phyloP scores from a whole-genome alignment of 1,140 invertebrate genomes.

The Drosophila navojoa region DNA sequence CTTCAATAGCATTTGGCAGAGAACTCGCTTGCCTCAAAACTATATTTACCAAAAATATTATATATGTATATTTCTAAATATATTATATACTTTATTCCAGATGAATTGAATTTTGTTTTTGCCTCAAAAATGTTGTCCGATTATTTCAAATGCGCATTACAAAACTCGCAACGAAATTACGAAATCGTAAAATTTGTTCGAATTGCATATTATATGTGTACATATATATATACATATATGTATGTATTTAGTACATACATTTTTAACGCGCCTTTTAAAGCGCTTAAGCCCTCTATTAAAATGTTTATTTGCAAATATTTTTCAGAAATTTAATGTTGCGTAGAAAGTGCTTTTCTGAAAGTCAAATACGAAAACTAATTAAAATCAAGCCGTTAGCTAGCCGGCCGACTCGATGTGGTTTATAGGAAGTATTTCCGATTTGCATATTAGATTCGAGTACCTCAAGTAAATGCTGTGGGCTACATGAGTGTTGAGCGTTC shows the following conservation, averaged over 20 bases:
- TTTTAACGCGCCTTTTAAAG: background rate
- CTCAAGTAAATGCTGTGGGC: conserved; percentile 1
- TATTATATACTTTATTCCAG: conserved; percentile 8
- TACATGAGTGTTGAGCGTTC: conserved; percentile 25
- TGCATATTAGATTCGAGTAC: conserved; percentile 54
- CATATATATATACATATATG: background rate
- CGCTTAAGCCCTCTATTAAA: background rate
- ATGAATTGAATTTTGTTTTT: conserved; percentile 10
- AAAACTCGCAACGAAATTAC: conserved; percentile 18
- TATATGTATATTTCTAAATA: conserved; percentile 5
- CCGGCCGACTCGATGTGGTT: background rate
- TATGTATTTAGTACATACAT: background rate
- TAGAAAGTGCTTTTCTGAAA: background rate
- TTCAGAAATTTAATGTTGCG: background rate
- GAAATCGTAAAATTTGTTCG: conserved; percentile 10
- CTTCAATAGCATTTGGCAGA: background rate
- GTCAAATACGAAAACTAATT: background rate
- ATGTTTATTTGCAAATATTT: background rate
- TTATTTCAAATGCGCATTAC: conserved; percentile 60
- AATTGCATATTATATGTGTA: background rate
- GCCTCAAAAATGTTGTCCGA: conserved; percentile 16
- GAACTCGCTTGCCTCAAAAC: background rate
- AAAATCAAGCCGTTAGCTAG: background rate
- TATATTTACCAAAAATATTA: background rate
- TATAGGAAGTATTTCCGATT: conserved; percentile 59